Percentiles rank a stretch among this genome's conserved stretches.
These are phyloP conservation scores for Arremon brunneinucha DNA, from an alignment of 2,797 vertebrate genomes.

Conservation along the genomic window DNA sequence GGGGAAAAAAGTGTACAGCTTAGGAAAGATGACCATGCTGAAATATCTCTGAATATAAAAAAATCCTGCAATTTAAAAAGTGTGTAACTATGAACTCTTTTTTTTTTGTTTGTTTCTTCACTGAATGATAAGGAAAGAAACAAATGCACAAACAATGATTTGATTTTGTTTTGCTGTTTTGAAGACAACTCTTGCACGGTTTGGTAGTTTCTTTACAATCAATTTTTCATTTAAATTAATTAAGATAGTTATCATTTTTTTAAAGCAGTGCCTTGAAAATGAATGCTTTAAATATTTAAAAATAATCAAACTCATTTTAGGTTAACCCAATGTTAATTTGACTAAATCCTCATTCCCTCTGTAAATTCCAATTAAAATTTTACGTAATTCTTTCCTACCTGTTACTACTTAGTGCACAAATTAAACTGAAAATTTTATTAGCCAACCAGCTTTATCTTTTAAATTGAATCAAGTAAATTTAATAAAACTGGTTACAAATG, in stretches of 20 bases:
- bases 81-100: background rate
- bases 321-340: constrained; percentile 21
- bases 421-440: constrained; percentile 51
- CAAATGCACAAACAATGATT: background rate
- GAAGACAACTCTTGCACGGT: background rate
- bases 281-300: background rate
- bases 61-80: background rate
- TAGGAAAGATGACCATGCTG: background rate
- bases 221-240: background rate
- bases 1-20: background rate
- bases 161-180: background rate
- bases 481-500: constrained; percentile 17
- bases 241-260: background rate
- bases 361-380: constrained; percentile 51
- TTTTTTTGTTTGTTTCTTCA: background rate
- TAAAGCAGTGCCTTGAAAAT: background rate
- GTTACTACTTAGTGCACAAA: constrained; percentile 20
- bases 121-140: background rate
- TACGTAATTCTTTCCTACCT: constrained; percentile 30
- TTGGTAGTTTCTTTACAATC: background rate
- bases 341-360: constrained; percentile 1
- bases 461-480: constrained; percentile 28
- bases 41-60: background rate
- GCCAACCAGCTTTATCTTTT: constrained; percentile 11
- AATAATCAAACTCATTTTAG: background rate